These are phyloP conservation scores for Notarius quadriscutis DNA, from an alignment of 2,113 vertebrate species.

Conservation along the genomic window DNA sequence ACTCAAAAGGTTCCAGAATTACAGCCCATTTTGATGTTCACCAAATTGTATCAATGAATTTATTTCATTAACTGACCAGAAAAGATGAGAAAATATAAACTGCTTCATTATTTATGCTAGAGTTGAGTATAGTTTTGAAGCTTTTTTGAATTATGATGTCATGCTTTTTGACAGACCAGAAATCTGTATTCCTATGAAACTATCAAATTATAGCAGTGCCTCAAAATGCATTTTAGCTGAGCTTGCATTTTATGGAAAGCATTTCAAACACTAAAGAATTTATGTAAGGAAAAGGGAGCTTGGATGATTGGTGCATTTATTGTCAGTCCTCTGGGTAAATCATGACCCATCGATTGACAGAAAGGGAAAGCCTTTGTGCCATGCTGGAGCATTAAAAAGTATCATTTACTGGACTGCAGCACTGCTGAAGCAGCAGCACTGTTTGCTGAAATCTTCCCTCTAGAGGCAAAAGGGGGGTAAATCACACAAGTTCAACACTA, in stretches of 20 bases:
- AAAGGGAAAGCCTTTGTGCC: slow-evolving; percentile 8
- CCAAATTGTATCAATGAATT: not conserved
- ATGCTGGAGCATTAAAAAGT: slow-evolving; percentile 4
- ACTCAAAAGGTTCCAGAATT: not conserved
- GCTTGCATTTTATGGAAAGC: not conserved
- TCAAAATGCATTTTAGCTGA: not conserved
- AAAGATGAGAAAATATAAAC: not conserved
- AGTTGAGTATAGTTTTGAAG: not conserved
- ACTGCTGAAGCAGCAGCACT: slow-evolving; percentile 8
- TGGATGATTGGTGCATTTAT: not conserved
- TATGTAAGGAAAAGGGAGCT: not conserved
- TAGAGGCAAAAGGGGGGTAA: slow-evolving; percentile 2
- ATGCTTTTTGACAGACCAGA: not conserved
- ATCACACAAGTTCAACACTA: not conserved
- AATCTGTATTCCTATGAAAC: too few relatives aligned
- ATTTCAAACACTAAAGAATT: not conserved
- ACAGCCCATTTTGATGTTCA: not conserved
- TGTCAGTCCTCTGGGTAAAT: not conserved
- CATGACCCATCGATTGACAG: not conserved
- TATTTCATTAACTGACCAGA: not conserved
- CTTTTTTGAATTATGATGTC: not conserved
- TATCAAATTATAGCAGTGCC: not conserved
- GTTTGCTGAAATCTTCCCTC: slow-evolving; percentile 19
- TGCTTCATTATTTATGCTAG: not conserved
- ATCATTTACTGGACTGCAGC: slow-evolving; percentile 43